A percentile compares a stretch with the other conserved stretches of the same genome.
Conservation (phyloP, 2,113 vertebrate species). For the Nannospalax galili region DNA sequence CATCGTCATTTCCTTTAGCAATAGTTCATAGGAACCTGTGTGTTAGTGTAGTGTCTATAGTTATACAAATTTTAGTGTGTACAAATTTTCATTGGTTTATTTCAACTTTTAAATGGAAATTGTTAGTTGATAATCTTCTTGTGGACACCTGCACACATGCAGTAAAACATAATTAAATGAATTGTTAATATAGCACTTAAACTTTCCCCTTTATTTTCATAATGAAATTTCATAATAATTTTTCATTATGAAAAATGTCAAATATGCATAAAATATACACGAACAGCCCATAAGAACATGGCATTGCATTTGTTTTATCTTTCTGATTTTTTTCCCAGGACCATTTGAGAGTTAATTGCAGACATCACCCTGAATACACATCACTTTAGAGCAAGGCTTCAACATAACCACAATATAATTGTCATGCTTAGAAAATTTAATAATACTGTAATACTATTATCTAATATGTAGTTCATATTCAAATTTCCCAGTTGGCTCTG, state of each 20-base stretch:
- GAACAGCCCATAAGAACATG: not conserved
- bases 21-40: not conserved
- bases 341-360: slow-evolving; percentile 9
- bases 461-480: not conserved
- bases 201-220: not conserved
- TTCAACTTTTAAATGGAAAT: not conserved
- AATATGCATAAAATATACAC: not conserved
- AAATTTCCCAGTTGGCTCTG: not conserved
- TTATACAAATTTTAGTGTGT: not conserved
- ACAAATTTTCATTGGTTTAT: not conserved
- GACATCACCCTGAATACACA: not conserved
- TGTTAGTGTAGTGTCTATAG: not conserved
- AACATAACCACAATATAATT: not conserved
- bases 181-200: not conserved
- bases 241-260: slow-evolving; percentile 49
- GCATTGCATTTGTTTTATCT: slow-evolving; percentile 1
- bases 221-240: not conserved
- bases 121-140: not conserved
- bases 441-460: not conserved
- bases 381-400: not conserved
- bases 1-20: slow-evolving; percentile 30
- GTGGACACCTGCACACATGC: not conserved
- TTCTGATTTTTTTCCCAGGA: not conserved
- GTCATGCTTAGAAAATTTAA: not conserved
- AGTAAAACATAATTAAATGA: not conserved